Base-by-base conservation (phyloP, 2,888 invertebrate species). In the Drosophila villosipedis region DNA sequence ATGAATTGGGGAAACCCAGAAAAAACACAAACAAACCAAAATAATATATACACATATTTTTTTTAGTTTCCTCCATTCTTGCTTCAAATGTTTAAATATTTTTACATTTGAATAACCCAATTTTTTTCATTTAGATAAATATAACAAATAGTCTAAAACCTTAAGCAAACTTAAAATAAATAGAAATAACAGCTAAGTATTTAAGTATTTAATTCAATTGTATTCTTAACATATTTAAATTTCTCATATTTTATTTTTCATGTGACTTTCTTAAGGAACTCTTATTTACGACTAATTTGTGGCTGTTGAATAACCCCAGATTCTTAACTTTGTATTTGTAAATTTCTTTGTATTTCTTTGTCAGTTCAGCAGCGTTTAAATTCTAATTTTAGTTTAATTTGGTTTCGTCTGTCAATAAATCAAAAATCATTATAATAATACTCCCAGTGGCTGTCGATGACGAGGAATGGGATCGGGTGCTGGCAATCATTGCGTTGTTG, bases 401-500 rank as follows among this genome's bases (percentile, higher is more conserved):
- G 25, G 47, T 9, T 25, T 25, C 9, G 4, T 1, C 25, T 47
- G 25, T 4, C 16, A 16, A 4, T 25, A 25, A 31, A 31, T 31
- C 9, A 31, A 9, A 2, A 4, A 25, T 1, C 7, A 25, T 25
- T 25, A 16, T 16, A 9, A 47, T 9, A 47, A 25, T 16, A 25
- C 16, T 25, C 9, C 25, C 25, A 4, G 1, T 16, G 47, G 16
- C 4, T 28, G 16, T 10, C 47, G 47, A 47, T 47, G 47, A 16
- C 16, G 47, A 2, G 25, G 16, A 16, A 47, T 47, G 16, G 25
- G 4, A 25, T 47, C 25, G 39, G 53, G 30, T 22, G 49, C 35
- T 33, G 49, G 49, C 30, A 47, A 53, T 14, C 31, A 28, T 14
- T 52, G 53, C 50, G 28, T 57, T 71, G 67, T 71, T 75, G 75